Conservation (phyloP, 2,888 invertebrate genomes). For the Polydrusus pterygomalis region DNA sequence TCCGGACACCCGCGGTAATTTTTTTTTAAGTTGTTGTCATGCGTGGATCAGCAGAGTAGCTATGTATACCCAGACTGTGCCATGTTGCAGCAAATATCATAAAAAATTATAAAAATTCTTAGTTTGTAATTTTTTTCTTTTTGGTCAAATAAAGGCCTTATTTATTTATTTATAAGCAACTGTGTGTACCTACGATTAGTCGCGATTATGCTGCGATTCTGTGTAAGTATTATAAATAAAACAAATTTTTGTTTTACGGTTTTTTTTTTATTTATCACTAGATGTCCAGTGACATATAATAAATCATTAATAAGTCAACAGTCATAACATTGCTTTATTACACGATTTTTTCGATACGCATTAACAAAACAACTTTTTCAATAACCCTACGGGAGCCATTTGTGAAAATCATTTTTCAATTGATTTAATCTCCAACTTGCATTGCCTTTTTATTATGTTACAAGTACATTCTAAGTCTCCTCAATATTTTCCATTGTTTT, state of each 20-base stretch:
- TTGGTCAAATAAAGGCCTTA: no score
- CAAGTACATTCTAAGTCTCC: constrained; percentile 41
- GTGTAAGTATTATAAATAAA: no score
- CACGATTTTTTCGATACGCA: constrained; percentile 34
- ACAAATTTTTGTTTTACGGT: constrained; percentile 21
- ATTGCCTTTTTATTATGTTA: constrained; percentile 42
- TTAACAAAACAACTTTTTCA: constrained; percentile 31
- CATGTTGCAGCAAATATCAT: no score
- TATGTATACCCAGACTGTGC: no score
- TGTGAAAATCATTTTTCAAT: constrained; percentile 21
- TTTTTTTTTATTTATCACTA: constrained; percentile 43
- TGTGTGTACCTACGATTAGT: no score
- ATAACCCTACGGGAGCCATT: constrained; percentile 48
- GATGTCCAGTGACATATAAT: constrained; percentile 39
- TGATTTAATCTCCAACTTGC: constrained; percentile 33
- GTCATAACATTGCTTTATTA: constrained; percentile 47
- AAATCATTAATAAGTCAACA: constrained; percentile 41
- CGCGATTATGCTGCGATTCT: no score
- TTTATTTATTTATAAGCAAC: no score
- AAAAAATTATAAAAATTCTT: no score
- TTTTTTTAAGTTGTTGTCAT: no score
- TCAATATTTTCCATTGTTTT: constrained; percentile 32
- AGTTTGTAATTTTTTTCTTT: no score
- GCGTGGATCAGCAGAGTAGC: no score
- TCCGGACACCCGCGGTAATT: no score